Percentiles rank a stretch among this genome's conserved stretches.
phyloP scores from a whole-genome alignment of 1,140 invertebrate genomes.

The Adoxophyes honmai region DNA sequence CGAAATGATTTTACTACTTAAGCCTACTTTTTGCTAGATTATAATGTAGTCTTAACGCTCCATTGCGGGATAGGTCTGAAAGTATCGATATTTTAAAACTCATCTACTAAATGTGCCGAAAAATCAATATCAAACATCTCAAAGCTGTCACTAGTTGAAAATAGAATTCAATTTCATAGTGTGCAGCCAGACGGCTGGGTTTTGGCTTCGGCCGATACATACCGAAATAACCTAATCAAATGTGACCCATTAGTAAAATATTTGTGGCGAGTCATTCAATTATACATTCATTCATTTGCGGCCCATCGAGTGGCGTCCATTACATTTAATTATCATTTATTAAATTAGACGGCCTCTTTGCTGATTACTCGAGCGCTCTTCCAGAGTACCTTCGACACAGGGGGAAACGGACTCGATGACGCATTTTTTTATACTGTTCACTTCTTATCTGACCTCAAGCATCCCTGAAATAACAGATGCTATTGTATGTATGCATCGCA shows the following conservation, averaged over 20 bases:
- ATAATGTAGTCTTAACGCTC: no score
- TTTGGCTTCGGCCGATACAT: conserved; percentile 19
- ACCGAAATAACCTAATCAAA: conserved; percentile 58
- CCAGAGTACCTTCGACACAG: background rate
- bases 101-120: background rate
- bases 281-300: conserved; percentile 61
- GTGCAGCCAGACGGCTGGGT: conserved; percentile 16
- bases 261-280: conserved; percentile 61
- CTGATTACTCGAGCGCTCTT: conserved; percentile 31
- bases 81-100: no score
- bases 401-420: background rate
- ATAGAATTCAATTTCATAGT: conserved; percentile 34
- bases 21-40: no score
- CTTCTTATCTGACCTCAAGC: no score
- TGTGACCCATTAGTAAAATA: conserved; percentile 62
- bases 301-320: conserved; percentile 49
- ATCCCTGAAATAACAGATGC: no score
- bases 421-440: no score
- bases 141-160: conserved; percentile 18
- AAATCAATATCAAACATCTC: background rate
- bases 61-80: no score
- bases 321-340: conserved; percentile 59
- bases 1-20: no score
- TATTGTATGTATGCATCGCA: no score
- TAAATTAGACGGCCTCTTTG: conserved; percentile 35